A percentile compares a stretch with the other conserved stretches of the same genome.
Evolutionary conservation across 1,140 invertebrate genomes (phyloP).

Genomic region (Harpegnathos saltator): DNA sequence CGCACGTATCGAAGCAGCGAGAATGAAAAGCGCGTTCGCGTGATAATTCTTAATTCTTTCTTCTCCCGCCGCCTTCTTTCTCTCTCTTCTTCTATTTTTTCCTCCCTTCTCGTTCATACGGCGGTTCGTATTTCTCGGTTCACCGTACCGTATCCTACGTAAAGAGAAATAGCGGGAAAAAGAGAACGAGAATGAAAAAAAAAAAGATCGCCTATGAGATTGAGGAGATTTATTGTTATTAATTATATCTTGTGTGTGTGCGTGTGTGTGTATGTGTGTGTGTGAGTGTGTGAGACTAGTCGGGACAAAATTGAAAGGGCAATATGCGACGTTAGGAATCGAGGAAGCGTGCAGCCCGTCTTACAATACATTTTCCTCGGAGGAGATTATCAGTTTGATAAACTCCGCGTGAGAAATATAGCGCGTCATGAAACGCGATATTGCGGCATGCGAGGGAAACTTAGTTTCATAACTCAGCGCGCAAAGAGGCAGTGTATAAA

Average conservation of each 20-base stretch:
- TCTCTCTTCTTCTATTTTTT: background rate
- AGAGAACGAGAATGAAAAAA: background rate
- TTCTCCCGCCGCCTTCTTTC: background rate
- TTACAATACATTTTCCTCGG: conserved; percentile 45
- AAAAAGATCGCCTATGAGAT: conserved; percentile 9
- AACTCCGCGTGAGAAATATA: conserved; percentile 45
- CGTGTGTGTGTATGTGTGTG: too few species aligned
- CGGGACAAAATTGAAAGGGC: conserved; percentile 39
- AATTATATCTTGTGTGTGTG: background rate
- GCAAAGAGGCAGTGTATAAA: conserved; percentile 8
- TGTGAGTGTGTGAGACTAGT: background rate
- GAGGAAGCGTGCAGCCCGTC: conserved; percentile 32
- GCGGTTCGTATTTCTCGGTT: background rate
- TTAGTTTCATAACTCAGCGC: conserved; percentile 22
- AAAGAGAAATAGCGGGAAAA: background rate
- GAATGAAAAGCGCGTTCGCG: conserved; percentile 3
- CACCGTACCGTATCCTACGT: background rate
- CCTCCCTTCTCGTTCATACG: background rate
- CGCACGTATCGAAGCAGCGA: background rate
- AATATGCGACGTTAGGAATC: conserved; percentile 20
- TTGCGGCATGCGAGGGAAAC: conserved; percentile 45
- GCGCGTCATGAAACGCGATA: conserved; percentile 51
- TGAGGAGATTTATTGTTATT: conserved; percentile 32
- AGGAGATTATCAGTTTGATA: conserved; percentile 53
- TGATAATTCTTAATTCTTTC: conserved; percentile 12